Evolutionary conservation across 2,888 invertebrate species (phyloP).

Genomic region (Drosophila tanythrix): DNA sequence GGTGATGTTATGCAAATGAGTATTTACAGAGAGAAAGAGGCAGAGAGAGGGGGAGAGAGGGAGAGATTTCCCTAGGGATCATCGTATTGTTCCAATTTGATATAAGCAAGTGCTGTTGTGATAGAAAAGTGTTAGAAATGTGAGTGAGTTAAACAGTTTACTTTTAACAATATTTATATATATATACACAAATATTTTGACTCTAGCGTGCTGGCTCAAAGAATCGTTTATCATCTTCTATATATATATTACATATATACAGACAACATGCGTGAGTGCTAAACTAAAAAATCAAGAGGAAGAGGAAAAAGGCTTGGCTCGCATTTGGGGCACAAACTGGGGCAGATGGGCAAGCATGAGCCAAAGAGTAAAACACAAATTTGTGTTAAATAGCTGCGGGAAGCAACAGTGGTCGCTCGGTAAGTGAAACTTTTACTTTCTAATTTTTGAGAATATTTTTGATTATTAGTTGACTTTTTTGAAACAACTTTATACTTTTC

Average conservation of each 20-base stretch:
- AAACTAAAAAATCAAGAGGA: conserved; percentile 15
- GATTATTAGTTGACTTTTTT: background rate
- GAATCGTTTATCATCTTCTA: conserved; percentile 74
- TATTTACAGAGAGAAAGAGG: conserved; percentile 45
- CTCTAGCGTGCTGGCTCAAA: conserved; percentile 45
- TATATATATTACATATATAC: conserved; percentile 31
- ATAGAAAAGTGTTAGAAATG: conserved; percentile 58
- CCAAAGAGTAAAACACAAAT: conserved; percentile 38
- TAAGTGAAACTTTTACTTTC: background rate
- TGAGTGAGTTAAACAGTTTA: conserved; percentile 31
- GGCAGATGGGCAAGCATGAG: conserved; percentile 18
- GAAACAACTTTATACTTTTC: background rate
- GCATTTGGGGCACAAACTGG: conserved; percentile 64
- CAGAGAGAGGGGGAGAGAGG: background rate
- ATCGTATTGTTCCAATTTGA: conserved; percentile 83
- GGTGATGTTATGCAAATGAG: conserved; percentile 45
- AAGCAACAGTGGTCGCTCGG: background rate
- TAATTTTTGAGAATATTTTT: background rate
- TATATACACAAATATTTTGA: conserved; percentile 12
- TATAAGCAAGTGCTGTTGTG: conserved; percentile 84
- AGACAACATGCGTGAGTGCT: conserved; percentile 55
- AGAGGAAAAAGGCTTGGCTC: conserved; percentile 70
- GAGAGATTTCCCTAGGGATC: conserved; percentile 66
- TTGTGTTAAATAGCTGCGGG: conserved; percentile 8
- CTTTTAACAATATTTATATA: conserved; percentile 20